Base-by-base conservation (phyloP, 2,888 invertebrate species). In the Amorpha juglandis region DNA sequence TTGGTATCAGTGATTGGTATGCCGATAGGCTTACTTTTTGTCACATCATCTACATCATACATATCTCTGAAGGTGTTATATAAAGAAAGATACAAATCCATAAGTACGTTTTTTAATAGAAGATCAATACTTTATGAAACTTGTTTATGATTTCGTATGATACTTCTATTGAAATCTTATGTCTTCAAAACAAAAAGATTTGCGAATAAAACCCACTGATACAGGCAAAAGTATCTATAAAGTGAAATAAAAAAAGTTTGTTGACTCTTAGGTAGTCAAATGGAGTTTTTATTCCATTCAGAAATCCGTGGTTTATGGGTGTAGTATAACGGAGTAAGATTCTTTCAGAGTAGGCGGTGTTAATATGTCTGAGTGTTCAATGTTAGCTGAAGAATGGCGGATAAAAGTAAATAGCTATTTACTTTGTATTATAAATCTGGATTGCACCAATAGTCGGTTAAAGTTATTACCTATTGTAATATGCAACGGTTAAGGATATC, bases 221-320 rank as follows among this genome's bases (percentile, higher is more conserved):
- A 21, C 38, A 55, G 1, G 6, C 16, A 38, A 16, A 42, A 42
- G 16, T n/a, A 9, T 21, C 12, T 19, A 14, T 38, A 19, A 58
- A 21, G 42, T 12, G 58, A 58, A 19, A 58, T 42, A 58, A 58
- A n/a, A n/a, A n/a, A 58, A 19, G 58, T 58, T 42, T 58, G 42
- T 58, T 42, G 6, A 19, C 42, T 11, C 19, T 12, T 19, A 38
- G 11, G 42, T 42, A 19, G 9, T 35, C 55, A 58, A 58, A 58
- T 58, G 38, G 42, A 38, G 19, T 58, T 58, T 58, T 42, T 58
- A 58, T 58, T 58, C 19, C 33, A n/a, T 53, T n/a, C 58, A 58
- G 12, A 12, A 19, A 42, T 42, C 12, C 19, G 16, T 35, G 6
- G 38, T 58, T 58, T 58, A 12, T 19, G 38, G 19, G 3, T 38